Conservation (phyloP, 2,797 vertebrate genomes). For the Tokudaia tokunoshimensis region DNA sequence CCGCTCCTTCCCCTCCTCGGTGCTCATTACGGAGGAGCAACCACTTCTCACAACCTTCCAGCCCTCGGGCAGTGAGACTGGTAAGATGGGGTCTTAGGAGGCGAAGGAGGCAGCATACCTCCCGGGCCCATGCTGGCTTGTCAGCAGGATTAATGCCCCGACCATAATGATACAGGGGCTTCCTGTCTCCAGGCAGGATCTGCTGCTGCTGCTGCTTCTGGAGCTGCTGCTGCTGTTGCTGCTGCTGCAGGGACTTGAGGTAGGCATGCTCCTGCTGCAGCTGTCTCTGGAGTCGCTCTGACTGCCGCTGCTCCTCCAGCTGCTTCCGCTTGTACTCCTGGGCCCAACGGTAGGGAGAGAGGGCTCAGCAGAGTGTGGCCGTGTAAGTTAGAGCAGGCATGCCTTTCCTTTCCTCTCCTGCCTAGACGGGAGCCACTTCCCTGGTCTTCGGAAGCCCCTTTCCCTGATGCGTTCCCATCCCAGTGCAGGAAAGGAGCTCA, state of each 20-base stretch:
- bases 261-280: slow-evolving; percentile 97
- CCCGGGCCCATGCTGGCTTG: slow-evolving; percentile 95
- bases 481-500: slow-evolving; percentile 50
- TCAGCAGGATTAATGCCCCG: slow-evolving; percentile 93
- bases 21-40: accelerated
- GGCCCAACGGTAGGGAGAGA: slow-evolving; percentile 73
- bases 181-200: slow-evolving; percentile 89
- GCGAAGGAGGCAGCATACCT: slow-evolving; percentile 82
- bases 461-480: slow-evolving; percentile 73
- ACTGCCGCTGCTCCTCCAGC: slow-evolving; percentile 96
- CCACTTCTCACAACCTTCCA: too few species aligned
- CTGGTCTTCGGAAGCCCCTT: slow-evolving; percentile 66
- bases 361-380: slow-evolving; percentile 69
- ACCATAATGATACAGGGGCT: slow-evolving; percentile 95
- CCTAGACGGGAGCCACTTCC: slow-evolving; percentile 42
- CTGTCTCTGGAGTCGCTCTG: slow-evolving; percentile 95
- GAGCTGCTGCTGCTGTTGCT: slow-evolving; percentile 83
- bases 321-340: slow-evolving; percentile 97
- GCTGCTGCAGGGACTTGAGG: slow-evolving; percentile 93
- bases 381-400: slow-evolving; percentile 63
- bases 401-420: slow-evolving; percentile 72
- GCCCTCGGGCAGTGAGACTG: neutral
- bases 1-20: neutral
- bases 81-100: too few species aligned
- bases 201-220: slow-evolving; percentile 90